Evolutionary conservation across 2,888 invertebrate species (phyloP).

Genomic region (Nesidiocoris tenuis): DNA sequence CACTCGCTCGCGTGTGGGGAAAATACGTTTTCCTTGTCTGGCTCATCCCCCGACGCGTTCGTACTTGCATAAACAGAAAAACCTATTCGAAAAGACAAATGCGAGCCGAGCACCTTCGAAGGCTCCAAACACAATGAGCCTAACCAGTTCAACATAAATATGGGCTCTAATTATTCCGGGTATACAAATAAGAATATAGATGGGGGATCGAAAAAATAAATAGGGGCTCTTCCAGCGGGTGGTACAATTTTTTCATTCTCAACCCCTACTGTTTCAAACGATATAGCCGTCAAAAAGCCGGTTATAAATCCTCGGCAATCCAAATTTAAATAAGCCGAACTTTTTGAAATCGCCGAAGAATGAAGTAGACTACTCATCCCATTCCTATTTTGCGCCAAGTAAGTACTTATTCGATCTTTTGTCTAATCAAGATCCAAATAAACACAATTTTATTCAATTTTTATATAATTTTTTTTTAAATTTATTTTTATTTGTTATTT

Average conservation of each 20-base stretch:
- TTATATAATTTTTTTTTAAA: background rate
- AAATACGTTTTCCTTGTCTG: background rate
- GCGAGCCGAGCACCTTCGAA: background rate
- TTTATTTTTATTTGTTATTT: background rate
- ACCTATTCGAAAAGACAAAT: conserved; percentile 25
- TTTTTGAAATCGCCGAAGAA: too few relatives aligned
- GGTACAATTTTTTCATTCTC: conserved; percentile 19
- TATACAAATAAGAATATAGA: conserved; percentile 27
- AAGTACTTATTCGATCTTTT: too few relatives aligned
- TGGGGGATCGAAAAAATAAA: conserved; percentile 8
- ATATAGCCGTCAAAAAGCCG: background rate
- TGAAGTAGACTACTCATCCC: too few relatives aligned
- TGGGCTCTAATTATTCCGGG: conserved; percentile 27
- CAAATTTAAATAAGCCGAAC: conserved; percentile 8
- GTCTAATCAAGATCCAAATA: too few relatives aligned
- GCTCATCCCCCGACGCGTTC: background rate
- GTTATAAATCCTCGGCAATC: background rate
- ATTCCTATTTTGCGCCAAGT: too few relatives aligned
- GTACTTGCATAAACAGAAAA: conserved; percentile 22
- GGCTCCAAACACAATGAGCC: conserved; percentile 28
- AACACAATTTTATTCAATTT: background rate
- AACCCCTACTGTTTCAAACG: conserved; percentile 23
- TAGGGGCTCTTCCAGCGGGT: conserved; percentile 24
- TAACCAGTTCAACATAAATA: conserved; percentile 36
- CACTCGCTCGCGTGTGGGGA: too few relatives aligned